Base-by-base conservation (phyloP, 2,113 vertebrate genomes). In the Xiphias gladius region DNA sequence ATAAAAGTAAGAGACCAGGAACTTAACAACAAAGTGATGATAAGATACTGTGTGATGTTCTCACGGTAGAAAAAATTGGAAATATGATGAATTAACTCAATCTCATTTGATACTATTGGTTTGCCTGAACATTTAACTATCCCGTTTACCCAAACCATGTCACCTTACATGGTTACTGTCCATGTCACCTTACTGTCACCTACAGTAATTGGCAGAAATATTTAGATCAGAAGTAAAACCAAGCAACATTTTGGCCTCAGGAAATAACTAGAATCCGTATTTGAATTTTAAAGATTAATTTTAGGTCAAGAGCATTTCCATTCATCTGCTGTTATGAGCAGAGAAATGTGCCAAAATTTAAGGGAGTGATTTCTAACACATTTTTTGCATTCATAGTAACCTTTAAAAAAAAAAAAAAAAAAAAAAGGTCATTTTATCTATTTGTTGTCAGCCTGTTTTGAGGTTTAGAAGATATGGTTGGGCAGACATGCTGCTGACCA, bases 401-500 rank as follows among this genome's bases (percentile, higher is more conserved):
- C 9, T 39, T 39, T 39, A 9, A 39, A 39, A 8, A 6, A 39
- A 39, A 7, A 35, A 35, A 35, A 35, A 43, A 13, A n/a, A n/a
- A n/a, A n/a, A n/a, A n/a, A n/a, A n/a, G n/a, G n/a, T 43, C 7
- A 43, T 13, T 43, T 26, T 0, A 32, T 12, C 1, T 37, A 19
- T 80, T 58, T 41, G 7, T 24, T 1, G 2, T 62, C 48, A 54
- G 20, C 28, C 12, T 65, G 26, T 59, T 79, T 69, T 19, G 20
- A 7, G 32, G 11, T 57, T 35, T n/a, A 30, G 2, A n/a, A 67
- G 46, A 73, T 28, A 26, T 73, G 30, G 7, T 76, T 78, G 28
- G 20, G 52, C 46, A 80, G 58, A 78, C 13, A 28, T 71, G 30
- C 71, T 17, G 13, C 52, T 89, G 85, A 82, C 89, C 84, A 92